Evolutionary conservation across 2,113 vertebrate genomes (phyloP), one percentile per base, ranked within the genome.

Genomic region (Microtus richardsoni): DNA sequence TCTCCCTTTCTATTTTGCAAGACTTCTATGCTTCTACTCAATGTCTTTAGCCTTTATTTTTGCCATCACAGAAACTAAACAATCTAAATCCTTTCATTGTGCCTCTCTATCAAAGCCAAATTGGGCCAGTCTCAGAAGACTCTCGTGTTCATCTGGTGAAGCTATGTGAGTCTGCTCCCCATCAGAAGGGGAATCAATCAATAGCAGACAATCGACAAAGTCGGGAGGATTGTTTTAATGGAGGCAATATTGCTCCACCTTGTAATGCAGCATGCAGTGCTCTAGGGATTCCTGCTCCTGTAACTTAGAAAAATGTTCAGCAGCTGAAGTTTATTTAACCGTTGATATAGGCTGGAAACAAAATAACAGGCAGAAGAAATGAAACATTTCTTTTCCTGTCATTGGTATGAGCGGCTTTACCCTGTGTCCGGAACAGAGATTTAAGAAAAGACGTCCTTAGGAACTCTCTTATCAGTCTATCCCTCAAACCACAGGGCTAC

Each of bases 401-500:
- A 33, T 22, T 26, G 62, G 28, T 70, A 87, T 58, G 21, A 79
- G 62, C 2, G 60, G 49, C 5, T 7, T 39, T 13, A 79, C 39
- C 36, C 28, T 70, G 4, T 88, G 88, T 88, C 89, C 58, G 66
- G 49, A 84, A 6, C 36, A 64, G 36, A 93, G 52, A 78, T 73
- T 33, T 22, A 47, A 90, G 41, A 78, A 21, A 92, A 95, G 75
- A 36, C 39, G 39, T 77, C 74, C 54, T 54, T 77, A 77, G 7
- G 5, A 10, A 26, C 21, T 88, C 33, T 77, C 89, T 54, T 58
- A 22, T 44, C 64, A 73, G 39, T 77, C 49, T 70, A 91, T 83
- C 92, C 83, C 87, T 92, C 64, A 70, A 95, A 91, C 64, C n/a
- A 54, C 41, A 66, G 74, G 24, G 39, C 58, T 73, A 94, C 93